Base-by-base conservation (phyloP, 2,888 invertebrate genomes). In the Polydrusus cervinus region DNA sequence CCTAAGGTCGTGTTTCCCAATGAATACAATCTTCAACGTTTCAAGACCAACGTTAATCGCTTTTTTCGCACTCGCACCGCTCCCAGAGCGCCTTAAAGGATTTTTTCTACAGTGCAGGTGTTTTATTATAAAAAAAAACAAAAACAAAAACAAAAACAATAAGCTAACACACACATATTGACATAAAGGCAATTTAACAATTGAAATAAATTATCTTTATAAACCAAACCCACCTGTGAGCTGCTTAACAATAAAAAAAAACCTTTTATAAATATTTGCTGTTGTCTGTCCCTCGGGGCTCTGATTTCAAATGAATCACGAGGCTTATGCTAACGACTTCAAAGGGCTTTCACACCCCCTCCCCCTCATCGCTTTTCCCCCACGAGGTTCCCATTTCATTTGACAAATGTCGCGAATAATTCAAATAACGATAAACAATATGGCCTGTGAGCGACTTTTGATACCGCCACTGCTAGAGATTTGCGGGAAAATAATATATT, bases 371-470 rank as follows among this genome's bases (percentile, higher is more conserved):
- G 1, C 34, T 34, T 34, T 55, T 57, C 45, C 60, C 72, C 66
- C n/a, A 30, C 55, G 20, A 47, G 47, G 47, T 65, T 69, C 38
- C 25, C 57, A 64, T 74, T 65, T 61, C 57, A 43, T 61, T 61
- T 75, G 75, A 75, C 75, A 75, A 75, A 75, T 75, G 75, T 75
- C 67, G 67, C 75, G 67, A 75, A 75, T 75, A 71, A 75, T 67
- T 71, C 75, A 71, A 75, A 75, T 75, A 71, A 75, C 75, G 61
- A 75, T 75, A 75, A 71, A 71, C 71, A 71, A 75, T 71, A 75
- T 66, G 43, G 49, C 34, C 62, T 49, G 71, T 47, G 53, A 75
- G 70, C 75, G 61, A 71, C 62, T 75, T 71, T 75, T 67, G 75
- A 75, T 75, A 70, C 66, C 67, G 43, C 40, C 67, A 40, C 45